These are phyloP conservation scores for Phymastichus coffea DNA, from an alignment of 1,140 invertebrate genomes.

Conservation along the genomic window DNA sequence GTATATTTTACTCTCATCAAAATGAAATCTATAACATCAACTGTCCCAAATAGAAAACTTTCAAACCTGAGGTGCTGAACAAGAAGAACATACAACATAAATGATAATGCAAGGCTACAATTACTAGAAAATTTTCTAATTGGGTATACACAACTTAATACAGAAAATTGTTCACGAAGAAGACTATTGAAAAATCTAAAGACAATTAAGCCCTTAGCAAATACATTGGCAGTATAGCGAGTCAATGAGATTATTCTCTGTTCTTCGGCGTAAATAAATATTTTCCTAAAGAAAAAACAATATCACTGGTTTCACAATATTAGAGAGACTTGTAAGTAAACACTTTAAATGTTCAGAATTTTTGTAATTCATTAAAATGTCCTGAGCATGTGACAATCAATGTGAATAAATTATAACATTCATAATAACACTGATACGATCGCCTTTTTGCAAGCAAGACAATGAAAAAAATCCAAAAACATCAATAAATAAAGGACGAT, in stretches of 20 bases:
- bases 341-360: neutral
- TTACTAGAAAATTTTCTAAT: slow-evolving; percentile 11
- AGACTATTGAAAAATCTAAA: slow-evolving; percentile 2
- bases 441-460: neutral
- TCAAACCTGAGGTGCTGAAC: too few species aligned
- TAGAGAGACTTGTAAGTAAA: slow-evolving; percentile 31
- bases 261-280: slow-evolving; percentile 52
- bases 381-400: neutral
- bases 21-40: neutral
- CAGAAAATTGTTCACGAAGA: too few species aligned
- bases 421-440: neutral
- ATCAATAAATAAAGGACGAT: slow-evolving; percentile 4
- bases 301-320: slow-evolving; percentile 53
- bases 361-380: too few species aligned
- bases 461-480: neutral
- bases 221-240: slow-evolving; percentile 47
- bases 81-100: too few species aligned
- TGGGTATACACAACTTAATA: too few species aligned
- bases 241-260: slow-evolving; percentile 42
- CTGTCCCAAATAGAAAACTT: slow-evolving; percentile 7
- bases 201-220: slow-evolving; percentile 29
- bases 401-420: slow-evolving; percentile 1
- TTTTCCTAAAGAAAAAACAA: slow-evolving; percentile 48
- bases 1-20: slow-evolving; percentile 10
- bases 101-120: too few species aligned